phyloP scores from a whole-genome alignment of 1,140 invertebrate genomes.

The Grapholita molesta region DNA sequence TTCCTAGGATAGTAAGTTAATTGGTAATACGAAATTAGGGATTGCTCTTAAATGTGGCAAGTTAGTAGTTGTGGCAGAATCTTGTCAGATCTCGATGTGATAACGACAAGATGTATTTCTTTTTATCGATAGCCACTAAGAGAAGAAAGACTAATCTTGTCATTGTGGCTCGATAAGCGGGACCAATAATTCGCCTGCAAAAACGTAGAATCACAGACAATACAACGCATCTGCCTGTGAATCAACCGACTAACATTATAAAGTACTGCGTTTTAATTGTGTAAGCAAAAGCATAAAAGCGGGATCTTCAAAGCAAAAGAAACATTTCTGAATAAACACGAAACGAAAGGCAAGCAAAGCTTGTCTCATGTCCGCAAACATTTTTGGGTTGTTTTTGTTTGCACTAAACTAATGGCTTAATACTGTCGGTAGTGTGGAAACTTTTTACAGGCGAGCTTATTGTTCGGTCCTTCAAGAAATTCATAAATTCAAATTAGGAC shows the following conservation, averaged over 20 bases:
- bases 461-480: slow-evolving; percentile 9
- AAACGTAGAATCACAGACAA: background rate
- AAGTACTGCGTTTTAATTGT: slow-evolving; percentile 34
- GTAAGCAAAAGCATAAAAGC: slow-evolving; percentile 32
- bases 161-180: background rate
- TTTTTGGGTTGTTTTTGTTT: slow-evolving; percentile 48
- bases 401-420: slow-evolving; percentile 38
- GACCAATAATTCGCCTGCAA: background rate
- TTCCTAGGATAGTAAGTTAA: too few relatives aligned
- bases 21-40: too few relatives aligned
- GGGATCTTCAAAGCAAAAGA: slow-evolving; percentile 50
- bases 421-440: slow-evolving; percentile 28
- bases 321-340: slow-evolving; percentile 45
- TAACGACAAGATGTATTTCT: too few relatives aligned
- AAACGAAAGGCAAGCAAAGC: slow-evolving; percentile 43
- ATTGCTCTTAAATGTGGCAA: too few relatives aligned
- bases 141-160: too few relatives aligned
- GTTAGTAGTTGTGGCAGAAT: too few relatives aligned
- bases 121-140: too few relatives aligned
- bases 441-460: slow-evolving; percentile 14
- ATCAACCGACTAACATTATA: background rate
- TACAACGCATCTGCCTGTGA: background rate
- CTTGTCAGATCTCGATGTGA: too few relatives aligned
- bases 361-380: slow-evolving; percentile 59
- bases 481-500: slow-evolving; percentile 25